These are phyloP conservation scores for Sebastes reedi DNA, from an alignment of 2,797 vertebrate genomes.

Conservation along the genomic window DNA sequence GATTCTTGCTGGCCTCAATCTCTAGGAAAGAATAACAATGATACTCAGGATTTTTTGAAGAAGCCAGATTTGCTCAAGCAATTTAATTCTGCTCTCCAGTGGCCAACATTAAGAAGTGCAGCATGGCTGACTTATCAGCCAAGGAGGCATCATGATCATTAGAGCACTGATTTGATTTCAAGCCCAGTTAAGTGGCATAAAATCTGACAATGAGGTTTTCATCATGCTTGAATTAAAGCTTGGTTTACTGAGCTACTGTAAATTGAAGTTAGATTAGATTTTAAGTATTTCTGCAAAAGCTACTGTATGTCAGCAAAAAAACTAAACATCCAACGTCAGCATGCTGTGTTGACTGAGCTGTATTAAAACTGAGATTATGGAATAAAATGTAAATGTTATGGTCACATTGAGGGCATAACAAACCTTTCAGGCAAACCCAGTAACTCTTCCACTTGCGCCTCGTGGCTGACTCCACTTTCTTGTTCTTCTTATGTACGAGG, in stretches of 20 bases:
- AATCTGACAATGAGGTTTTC: neutral
- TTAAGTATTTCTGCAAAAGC: neutral
- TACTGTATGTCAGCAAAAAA: neutral
- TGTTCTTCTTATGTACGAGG: constrained; percentile 96
- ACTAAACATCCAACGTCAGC: neutral
- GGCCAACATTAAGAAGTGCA: constrained; percentile 79
- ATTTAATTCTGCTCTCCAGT: constrained; percentile 83
- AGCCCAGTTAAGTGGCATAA: constrained; percentile 12
- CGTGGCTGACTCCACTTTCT: constrained; percentile 94
- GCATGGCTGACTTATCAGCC: constrained; percentile 17
- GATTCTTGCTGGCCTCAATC: neutral
- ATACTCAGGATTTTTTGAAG: neutral
- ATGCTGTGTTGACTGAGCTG: neutral
- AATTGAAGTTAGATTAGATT: neutral
- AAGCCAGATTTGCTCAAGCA: constrained; percentile 36
- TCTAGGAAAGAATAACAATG: neutral
- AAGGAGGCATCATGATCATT: constrained; percentile 6
- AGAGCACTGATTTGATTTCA: constrained; percentile 13
- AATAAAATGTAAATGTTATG: constrained; percentile 7
- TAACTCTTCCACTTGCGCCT: constrained; percentile 98
- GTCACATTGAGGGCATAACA: constrained; percentile 10
- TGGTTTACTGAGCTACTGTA: neutral
- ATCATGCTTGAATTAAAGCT: constrained; percentile 3
- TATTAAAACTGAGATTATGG: neutral
- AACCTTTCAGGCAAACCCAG: constrained; percentile 98